Base-by-base conservation (phyloP, 1,140 invertebrate genomes). In the Eupristina koningsbergeri region DNA sequence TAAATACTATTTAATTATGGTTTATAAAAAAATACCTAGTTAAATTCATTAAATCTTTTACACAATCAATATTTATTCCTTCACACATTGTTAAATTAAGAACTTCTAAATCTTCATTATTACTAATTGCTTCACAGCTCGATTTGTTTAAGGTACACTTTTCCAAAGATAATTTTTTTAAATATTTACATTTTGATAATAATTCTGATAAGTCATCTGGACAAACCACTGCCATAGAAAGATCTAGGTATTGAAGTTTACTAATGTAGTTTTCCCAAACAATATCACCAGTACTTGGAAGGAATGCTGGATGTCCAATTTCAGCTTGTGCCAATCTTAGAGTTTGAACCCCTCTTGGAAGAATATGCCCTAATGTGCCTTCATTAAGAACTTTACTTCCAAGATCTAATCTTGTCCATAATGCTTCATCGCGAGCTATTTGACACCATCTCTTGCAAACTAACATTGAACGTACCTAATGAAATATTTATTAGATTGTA, bases 161-260 rank as follows among this genome's bases (percentile, higher is more conserved):
- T 93, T 98, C 97, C 69, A 98, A 88, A 87, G 97, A 98, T 3
- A 98, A 90, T 91, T 98, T 98, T 86, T 94, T 95, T 36, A 98
- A 92, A 47, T 94, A 93, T 31, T 93, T 93, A 91, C 97, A 98
- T 22, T 94, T 93, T 0, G 89, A 90, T 26, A 98, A 92, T 13
- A 98, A 88, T 29, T 91, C 88, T 50, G 93, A 93, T 50, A 98
- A 91, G 64, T 94, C 95, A 26, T 91, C 80, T 1, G 90, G 69
- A 11, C 94, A 93, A 34, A 97, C 94, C 0, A 94, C 92, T 7
- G 95, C 94, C 95, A 98, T 96, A 88, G 96, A 97, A 5, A 98
- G 92, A 91, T 98, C 97, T 83, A 98, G 92, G 91, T 95, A 97
- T 88, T 97, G 95, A 15, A 98, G 89, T 90, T 94, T 94, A 85